phyloP scores from a whole-genome alignment of 2,888 invertebrate genomes.

The Eueremaeus valkanovi region DNA sequence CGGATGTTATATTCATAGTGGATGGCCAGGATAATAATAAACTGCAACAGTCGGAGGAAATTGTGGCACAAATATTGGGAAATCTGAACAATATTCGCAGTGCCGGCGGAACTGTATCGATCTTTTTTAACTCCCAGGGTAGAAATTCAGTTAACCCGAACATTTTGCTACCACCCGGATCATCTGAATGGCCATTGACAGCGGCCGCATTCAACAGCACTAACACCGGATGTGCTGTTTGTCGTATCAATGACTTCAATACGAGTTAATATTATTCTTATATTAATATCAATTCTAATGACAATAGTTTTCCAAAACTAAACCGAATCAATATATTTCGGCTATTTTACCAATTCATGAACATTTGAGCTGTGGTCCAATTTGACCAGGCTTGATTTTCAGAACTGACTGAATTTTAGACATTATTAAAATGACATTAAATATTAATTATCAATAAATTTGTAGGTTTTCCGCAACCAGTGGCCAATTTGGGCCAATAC shows the following conservation, averaged over 20 bases:
- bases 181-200: conserved; percentile 30
- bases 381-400: too few species aligned
- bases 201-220: conserved; percentile 31
- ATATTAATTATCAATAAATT: too few species aligned
- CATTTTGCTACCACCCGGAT: not conserved
- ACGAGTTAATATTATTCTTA: not conserved
- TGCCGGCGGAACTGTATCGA: conserved; percentile 27
- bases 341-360: too few species aligned
- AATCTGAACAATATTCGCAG: conserved; percentile 28
- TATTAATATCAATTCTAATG: not conserved
- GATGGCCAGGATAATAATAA: conserved; percentile 39
- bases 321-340: too few species aligned
- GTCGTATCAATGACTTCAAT: conserved; percentile 25
- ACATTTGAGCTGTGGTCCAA: too few species aligned
- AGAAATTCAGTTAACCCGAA: not conserved
- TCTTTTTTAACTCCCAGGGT: conserved; percentile 30
- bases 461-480: too few species aligned
- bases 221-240: not conserved
- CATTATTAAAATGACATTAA: too few species aligned
- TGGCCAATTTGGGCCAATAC: conserved; percentile 24
- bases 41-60: conserved; percentile 21
- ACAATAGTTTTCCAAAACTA: not conserved
- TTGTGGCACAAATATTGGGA: conserved; percentile 22
- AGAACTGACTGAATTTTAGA: too few species aligned
- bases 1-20: conserved; percentile 44